Percentiles rank a stretch among this genome's conserved stretches.
Evolutionary conservation across 35 echinoderm and acorn worm species (phyloP).

Genomic region (Strongylocentrotus purpuratus): DNA sequence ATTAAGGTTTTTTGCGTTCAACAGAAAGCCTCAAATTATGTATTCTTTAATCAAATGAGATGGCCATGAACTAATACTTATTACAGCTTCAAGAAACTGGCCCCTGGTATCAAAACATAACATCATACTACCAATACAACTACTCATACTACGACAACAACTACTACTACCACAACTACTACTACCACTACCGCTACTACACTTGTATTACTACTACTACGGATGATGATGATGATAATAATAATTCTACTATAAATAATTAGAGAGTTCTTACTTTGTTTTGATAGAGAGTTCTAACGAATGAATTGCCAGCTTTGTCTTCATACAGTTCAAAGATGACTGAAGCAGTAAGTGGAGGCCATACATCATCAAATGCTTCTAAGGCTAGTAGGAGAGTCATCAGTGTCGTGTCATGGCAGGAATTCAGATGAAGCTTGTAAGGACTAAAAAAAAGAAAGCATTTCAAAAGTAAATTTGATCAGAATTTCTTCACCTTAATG

Average conservation of each 20-base stretch:
- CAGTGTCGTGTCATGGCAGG: constrained; percentile 91
- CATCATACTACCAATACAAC: too few species aligned
- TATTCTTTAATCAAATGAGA: too few species aligned
- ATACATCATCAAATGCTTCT: constrained; percentile 68
- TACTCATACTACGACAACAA: too few species aligned
- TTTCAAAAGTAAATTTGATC: background rate
- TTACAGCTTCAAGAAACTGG: too few species aligned
- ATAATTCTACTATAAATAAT: background rate
- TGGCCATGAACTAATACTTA: too few species aligned
- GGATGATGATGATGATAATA: too few species aligned
- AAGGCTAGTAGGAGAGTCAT: constrained; percentile 74
- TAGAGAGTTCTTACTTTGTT: constrained; percentile 62
- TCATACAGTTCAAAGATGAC: constrained; percentile 85
- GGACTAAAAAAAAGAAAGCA: constrained; percentile 16
- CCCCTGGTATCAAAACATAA: too few species aligned
- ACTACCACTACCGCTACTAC: too few species aligned
- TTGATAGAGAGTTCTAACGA: constrained; percentile 70
- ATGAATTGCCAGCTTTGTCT: constrained; percentile 61
- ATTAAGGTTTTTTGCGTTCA: too few species aligned
- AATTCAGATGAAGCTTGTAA: constrained; percentile 84
- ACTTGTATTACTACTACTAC: too few species aligned
- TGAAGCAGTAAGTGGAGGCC: constrained; percentile 81
- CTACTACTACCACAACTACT: too few species aligned
- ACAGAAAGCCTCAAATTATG: too few species aligned
- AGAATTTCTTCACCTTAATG: background rate